phyloP scores from a whole-genome alignment of 2,113 vertebrate genomes.

The Dromaius novaehollandiae region DNA sequence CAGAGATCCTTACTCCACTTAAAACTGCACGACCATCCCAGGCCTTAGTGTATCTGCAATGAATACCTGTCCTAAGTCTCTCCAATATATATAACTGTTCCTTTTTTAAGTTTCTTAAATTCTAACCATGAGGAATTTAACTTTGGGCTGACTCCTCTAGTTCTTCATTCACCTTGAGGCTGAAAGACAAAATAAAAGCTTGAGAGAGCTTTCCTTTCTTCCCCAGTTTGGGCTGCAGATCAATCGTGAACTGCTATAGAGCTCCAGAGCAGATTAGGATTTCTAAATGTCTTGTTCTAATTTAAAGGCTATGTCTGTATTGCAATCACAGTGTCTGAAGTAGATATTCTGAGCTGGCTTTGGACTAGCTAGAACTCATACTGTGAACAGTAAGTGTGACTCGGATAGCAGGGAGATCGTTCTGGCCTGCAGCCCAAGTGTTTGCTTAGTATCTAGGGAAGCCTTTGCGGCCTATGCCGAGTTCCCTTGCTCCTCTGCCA shows the following conservation, averaged over 20 bases:
- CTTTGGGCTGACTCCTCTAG: background rate
- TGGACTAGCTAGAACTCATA: background rate
- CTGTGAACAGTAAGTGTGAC: background rate
- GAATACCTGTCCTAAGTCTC: background rate
- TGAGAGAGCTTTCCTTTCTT: background rate
- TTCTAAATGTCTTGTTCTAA: background rate
- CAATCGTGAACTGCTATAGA: background rate
- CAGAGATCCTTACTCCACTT: background rate
- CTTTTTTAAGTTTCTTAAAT: background rate
- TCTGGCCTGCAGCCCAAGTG: background rate
- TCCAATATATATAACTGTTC: background rate
- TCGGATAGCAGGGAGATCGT: rapidly evolving
- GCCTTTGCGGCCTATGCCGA: background rate
- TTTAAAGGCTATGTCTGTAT: background rate
- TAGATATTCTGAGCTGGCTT: background rate
- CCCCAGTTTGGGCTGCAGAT: background rate
- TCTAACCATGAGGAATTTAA: background rate
- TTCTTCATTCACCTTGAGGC: background rate
- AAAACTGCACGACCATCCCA: background rate
- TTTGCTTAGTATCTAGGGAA: background rate
- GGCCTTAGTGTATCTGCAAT: background rate
- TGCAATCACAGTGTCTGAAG: background rate
- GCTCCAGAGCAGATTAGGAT: background rate
- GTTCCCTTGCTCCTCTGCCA: background rate
- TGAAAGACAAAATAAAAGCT: background rate